Evolutionary conservation across 2,797 vertebrate species (phyloP).

Genomic region (Lophius americanus): DNA sequence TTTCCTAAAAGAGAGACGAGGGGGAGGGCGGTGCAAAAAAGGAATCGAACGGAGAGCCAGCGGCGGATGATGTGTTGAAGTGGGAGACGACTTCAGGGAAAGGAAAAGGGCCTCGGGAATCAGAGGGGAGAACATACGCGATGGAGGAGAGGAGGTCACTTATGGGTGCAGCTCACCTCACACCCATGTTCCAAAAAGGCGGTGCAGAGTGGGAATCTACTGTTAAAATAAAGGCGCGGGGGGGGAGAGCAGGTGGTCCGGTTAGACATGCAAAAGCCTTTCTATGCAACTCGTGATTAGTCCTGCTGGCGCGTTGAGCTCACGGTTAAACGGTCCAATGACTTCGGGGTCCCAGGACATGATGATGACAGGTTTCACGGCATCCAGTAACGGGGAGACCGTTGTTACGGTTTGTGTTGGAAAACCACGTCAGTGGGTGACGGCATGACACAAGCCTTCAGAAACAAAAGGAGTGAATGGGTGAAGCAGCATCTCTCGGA

Average conservation of each 20-base stretch:
- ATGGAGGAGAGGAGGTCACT: slow-evolving; percentile 59
- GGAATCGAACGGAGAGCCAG: slow-evolving; percentile 48
- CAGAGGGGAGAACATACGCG: slow-evolving; percentile 38
- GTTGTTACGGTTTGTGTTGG: slow-evolving; percentile 48
- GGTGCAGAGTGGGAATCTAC: slow-evolving; percentile 43
- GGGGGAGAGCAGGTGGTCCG: slow-evolving; percentile 57
- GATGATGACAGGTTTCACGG: slow-evolving; percentile 62
- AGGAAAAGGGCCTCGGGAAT: slow-evolving; percentile 34
- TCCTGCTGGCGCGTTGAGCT: slow-evolving; percentile 40
- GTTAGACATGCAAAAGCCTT: slow-evolving; percentile 25
- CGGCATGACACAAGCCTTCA: slow-evolving; percentile 54
- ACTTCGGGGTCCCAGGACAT: slow-evolving; percentile 59
- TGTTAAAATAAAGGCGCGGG: too few relatives aligned
- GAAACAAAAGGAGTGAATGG: slow-evolving; percentile 44
- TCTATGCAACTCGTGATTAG: slow-evolving; percentile 35
- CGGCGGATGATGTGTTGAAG: slow-evolving; percentile 58
- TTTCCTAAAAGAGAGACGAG: slow-evolving; percentile 54
- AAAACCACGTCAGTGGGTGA: slow-evolving; percentile 61
- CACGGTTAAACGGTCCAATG: slow-evolving; percentile 54
- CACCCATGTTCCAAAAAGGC: slow-evolving; percentile 64
- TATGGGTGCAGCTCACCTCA: slow-evolving; percentile 70
- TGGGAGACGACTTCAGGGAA: slow-evolving; percentile 54
- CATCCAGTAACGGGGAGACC: slow-evolving; percentile 50
- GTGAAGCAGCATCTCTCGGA: slow-evolving; percentile 49
- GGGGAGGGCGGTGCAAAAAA: slow-evolving; percentile 5